Evolutionary conservation across 2,113 vertebrate species (phyloP).

Genomic region (Amazona guildingii): DNA sequence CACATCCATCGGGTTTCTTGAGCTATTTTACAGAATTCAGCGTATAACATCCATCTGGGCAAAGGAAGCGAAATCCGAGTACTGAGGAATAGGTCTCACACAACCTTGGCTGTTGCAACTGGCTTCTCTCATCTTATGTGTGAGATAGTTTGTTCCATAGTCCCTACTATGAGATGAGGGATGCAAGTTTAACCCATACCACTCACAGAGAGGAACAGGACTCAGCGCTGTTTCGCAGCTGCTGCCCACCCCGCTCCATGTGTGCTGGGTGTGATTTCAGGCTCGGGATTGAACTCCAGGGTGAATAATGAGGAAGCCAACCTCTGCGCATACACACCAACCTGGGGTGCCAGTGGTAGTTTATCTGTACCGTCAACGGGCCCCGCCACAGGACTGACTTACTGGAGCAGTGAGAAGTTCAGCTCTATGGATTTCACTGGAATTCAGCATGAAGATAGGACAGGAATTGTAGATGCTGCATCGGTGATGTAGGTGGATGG

Average conservation of each 20-base stretch:
- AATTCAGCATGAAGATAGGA: neutral
- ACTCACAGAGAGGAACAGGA: neutral
- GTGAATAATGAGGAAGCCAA: neutral
- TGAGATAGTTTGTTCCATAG: neutral
- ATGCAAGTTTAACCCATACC: neutral
- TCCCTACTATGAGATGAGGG: neutral
- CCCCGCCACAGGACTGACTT: rapidly evolving
- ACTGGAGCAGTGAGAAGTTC: neutral
- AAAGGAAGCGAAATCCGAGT: neutral
- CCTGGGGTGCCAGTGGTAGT: neutral
- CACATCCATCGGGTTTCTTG: neutral
- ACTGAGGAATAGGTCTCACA: neutral
- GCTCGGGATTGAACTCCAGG: neutral
- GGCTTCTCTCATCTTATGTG: neutral
- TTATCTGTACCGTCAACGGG: rapidly evolving
- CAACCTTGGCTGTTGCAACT: neutral
- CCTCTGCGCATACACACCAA: neutral
- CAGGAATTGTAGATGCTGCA: neutral
- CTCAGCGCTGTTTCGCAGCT: neutral
- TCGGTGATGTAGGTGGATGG: neutral
- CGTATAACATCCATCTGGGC: neutral
- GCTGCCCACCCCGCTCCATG: rapidly evolving
- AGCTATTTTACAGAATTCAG: neutral
- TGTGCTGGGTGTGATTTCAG: neutral
- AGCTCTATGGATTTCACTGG: neutral